Evolutionary conservation across 2,797 vertebrate genomes (phyloP), one percentile per base, ranked within the genome.

Genomic region (Kryptopterus vitreolus): DNA sequence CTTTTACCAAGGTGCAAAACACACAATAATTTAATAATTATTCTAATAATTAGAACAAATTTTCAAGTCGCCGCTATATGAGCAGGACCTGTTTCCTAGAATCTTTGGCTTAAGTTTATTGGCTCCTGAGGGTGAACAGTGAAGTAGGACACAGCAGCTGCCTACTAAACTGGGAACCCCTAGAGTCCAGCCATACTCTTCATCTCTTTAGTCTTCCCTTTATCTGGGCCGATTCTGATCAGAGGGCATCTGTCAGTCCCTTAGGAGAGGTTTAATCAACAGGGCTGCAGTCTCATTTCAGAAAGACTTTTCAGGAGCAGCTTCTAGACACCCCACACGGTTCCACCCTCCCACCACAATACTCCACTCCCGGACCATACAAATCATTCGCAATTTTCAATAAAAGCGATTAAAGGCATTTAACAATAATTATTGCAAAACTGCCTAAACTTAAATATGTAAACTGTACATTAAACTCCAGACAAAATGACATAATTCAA

Each of bases 101-200:
- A 68, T 65, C 33, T 59, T 69, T 72, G 77, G 75, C 75, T 50
- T 53, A 59, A 68, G 24, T 81, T 78, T 81, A 71, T 76, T 70
- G 72, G 20, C 75, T 83, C 46, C 55, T 63, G 71, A 85, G 77
- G 48, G 66, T 81, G 75, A 82, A 80, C 70, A 83, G 22, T 65
- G 82, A 88, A 85, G 38, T 86, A 86, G 87, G 87, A 80, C 87
- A 86, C 79, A 52, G 83, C 79, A 86, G 85, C 77, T 75, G 85
- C 66, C 74, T 86, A 79, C 87, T 88, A 88, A 85, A 85, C 83
- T 84, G 84, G 81, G 84, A 88, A 75, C 80, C 85, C 82, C 81
- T 65, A 8, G 84, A 83, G 87, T 80, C 58, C 70, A 29, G 50
- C 48, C 75, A 65, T 71, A 81, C 71, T 82, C 75, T 70, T 50